Percentiles rank a stretch among this genome's conserved stretches.
These are phyloP conservation scores for Cottus gobio DNA, from an alignment of 2,113 vertebrate genomes.

Conservation along the genomic window DNA sequence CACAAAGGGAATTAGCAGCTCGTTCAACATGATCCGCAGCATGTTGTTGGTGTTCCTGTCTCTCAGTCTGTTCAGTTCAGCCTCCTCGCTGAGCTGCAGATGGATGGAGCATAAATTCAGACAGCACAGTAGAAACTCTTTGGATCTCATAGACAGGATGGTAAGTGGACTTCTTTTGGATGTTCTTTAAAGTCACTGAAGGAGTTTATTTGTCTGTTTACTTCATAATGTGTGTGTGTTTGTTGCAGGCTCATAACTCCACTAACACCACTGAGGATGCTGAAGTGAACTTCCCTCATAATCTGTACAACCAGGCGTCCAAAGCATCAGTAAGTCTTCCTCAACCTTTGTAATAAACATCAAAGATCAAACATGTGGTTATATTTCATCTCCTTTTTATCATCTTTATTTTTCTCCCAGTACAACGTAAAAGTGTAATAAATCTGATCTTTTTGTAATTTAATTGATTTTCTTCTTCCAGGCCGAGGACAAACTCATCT, in stretches of 20 bases:
- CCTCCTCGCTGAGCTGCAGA: conserved; percentile 59
- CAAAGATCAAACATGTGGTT: background rate
- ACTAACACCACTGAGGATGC: conserved; percentile 39
- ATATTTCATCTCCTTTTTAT: background rate
- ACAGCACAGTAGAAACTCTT: conserved; percentile 37
- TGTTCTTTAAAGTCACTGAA: background rate
- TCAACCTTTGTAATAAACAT: background rate
- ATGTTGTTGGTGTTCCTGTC: conserved; percentile 48
- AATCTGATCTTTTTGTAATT: background rate
- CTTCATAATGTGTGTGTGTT: conserved; percentile 7
- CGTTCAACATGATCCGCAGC: conserved; percentile 39
- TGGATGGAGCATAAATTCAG: conserved; percentile 71
- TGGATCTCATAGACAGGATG: conserved; percentile 58
- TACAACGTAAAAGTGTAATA: background rate
- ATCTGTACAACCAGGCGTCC: conserved; percentile 41
- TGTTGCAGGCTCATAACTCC: conserved; percentile 53
- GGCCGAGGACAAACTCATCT: conserved; percentile 62
- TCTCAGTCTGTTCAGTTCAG: conserved; percentile 37
- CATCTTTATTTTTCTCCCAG: background rate
- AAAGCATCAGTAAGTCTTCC: conserved; percentile 55
- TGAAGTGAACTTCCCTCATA: conserved; percentile 44
- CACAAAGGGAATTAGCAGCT: background rate
- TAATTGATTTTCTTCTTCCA: conserved; percentile 25
- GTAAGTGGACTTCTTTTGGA: conserved; percentile 40
- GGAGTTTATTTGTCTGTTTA: background rate